These are phyloP conservation scores for Orthonevra nobilis DNA, from an alignment of 2,888 invertebrate species.

Conservation along the genomic window DNA sequence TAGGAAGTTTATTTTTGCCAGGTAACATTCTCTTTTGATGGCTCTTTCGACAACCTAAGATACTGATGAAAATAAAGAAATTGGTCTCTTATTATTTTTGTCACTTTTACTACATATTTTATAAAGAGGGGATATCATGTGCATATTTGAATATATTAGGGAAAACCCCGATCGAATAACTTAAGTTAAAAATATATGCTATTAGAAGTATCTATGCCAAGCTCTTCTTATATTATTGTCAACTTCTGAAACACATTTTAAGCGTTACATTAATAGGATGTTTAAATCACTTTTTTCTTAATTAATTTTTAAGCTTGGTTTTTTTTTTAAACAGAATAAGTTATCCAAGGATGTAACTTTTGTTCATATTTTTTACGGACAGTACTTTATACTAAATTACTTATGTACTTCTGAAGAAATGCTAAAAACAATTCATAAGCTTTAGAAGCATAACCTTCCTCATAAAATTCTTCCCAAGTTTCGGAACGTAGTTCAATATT, in stretches of 20 bases:
- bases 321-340: slow-evolving; percentile 8
- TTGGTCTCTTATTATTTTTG: slow-evolving; percentile 20
- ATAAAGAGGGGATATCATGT: slow-evolving; percentile 21
- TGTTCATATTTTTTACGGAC: background rate
- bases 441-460: slow-evolving; percentile 7
- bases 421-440: slow-evolving; percentile 2
- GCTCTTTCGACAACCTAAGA: slow-evolving; percentile 7
- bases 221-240: slow-evolving; percentile 2
- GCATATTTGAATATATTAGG: slow-evolving; percentile 28
- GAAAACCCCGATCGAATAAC: slow-evolving; percentile 10
- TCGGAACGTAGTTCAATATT: slow-evolving; percentile 1
- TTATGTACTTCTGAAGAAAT: slow-evolving; percentile 13
- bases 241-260: slow-evolving; percentile 4
- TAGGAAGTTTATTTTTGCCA: background rate
- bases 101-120: slow-evolving; percentile 14
- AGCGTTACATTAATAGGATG: slow-evolving; percentile 2
- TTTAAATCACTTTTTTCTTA: slow-evolving; percentile 14
- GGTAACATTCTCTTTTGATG: background rate
- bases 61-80: slow-evolving; percentile 6
- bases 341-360: slow-evolving; percentile 14
- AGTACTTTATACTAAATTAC: background rate
- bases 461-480: slow-evolving; percentile 19
- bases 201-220: slow-evolving; percentile 13
- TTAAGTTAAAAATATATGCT: slow-evolving; percentile 16
- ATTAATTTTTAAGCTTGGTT: slow-evolving; percentile 8